These are phyloP conservation scores for Psylliodes chrysocephalus DNA, from an alignment of 2,888 invertebrate genomes.

Conservation along the genomic window DNA sequence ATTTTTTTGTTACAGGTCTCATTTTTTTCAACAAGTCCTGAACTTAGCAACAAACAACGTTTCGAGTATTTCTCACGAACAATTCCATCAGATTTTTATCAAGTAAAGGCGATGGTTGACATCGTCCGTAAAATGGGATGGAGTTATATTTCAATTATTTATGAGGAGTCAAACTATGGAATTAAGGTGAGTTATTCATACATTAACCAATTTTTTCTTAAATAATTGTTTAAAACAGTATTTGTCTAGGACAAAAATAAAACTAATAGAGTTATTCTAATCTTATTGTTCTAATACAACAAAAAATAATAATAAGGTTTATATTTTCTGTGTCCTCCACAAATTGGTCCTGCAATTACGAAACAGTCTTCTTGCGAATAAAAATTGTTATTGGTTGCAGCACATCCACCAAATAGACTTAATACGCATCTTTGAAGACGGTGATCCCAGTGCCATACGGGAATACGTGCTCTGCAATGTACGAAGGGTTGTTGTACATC, in stretches of 20 bases:
- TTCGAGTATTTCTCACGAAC: slow-evolving; percentile 95
- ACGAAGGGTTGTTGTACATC: no score
- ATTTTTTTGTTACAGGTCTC: slow-evolving; percentile 79
- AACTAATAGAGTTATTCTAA: no score
- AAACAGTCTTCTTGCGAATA: neutral
- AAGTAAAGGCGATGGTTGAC: slow-evolving; percentile 95
- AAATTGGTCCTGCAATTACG: neutral
- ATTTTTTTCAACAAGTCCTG: slow-evolving; percentile 94
- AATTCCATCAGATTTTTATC: slow-evolving; percentile 94
- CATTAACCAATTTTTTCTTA: no score
- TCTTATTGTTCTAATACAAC: no score
- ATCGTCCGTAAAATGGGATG: slow-evolving; percentile 87
- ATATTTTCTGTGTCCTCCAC: no score
- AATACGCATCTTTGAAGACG: no score
- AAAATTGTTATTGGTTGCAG: neutral
- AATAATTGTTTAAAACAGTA: no score
- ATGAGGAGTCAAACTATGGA: slow-evolving; percentile 96
- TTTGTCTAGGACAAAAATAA: no score
- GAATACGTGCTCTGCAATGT: no score
- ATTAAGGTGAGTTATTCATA: slow-evolving; percentile 76
- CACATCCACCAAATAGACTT: neutral
- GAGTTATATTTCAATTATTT: slow-evolving; percentile 95
- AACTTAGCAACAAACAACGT: slow-evolving; percentile 91
- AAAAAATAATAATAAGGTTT: no score
- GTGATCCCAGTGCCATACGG: no score